Evolutionary conservation across 2,888 invertebrate genomes (phyloP), one percentile per base, ranked within the genome.

Genomic region (Cephus spinipes): DNA sequence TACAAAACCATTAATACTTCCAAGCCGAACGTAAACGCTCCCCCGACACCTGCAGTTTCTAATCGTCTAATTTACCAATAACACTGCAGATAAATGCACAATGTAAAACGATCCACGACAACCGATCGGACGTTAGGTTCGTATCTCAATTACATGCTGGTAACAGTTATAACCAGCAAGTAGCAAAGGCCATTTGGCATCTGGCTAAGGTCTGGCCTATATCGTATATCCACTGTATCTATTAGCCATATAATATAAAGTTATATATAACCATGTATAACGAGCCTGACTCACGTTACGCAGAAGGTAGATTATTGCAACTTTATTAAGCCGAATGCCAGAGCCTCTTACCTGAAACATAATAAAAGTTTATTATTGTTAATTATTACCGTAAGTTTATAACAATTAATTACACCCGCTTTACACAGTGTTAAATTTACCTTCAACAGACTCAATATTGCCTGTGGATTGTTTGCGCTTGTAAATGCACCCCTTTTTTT

Each of bases 311-410:
- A 23, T 55, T 23, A 55, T 55, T 2, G 23, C 0, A 9, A 9
- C 1, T 55, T 23, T 23, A 55, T 55, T 23, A 23, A 55, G 23
- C 2, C 23, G 23, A 55, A 23, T 9, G 1, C 15, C 11, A n/a
- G 69, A 75, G 76, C 71, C 75, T 79, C 84, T 86, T 82, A 86
- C 86, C 86, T 84, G 82, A 15, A 86, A 86, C 80, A 82, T 74
- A 81, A 77, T 35, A 30, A 77, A 76, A 82, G 76, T 30, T 35
- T 30, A 73, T 73, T 23, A 23, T 55, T 23, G 2, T 15, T 9
- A 6, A 55, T 15, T 55, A 9, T 55, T 15, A 3, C 23, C 12
- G 3, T 35, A 55, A 6, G 9, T 55, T 55, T 23, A 23, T 55
- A 23, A 23, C 23, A 55, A 55, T 15, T 23, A 23, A 23, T 55